Evolutionary conservation across 2,888 invertebrate genomes (phyloP).

Genomic region (Perithous albicinctus): DNA sequence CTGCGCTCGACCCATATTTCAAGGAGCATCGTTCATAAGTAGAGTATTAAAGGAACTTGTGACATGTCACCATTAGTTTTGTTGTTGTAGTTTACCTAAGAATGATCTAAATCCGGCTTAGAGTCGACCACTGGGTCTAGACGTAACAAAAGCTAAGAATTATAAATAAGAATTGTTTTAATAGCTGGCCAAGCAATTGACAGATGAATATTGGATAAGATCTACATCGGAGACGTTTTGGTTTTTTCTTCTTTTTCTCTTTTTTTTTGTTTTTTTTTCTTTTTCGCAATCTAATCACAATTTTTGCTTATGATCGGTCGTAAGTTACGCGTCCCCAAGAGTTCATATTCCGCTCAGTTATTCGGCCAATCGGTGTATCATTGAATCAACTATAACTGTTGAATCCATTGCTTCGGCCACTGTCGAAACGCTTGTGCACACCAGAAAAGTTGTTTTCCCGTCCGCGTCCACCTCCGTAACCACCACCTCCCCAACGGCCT

Average conservation of each 20-base stretch:
- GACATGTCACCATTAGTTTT: slow-evolving; percentile 51
- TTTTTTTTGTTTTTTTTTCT: slow-evolving; percentile 6
- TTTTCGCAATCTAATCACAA: slow-evolving; percentile 46
- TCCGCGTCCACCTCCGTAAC: slow-evolving; percentile 74
- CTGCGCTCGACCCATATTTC: slow-evolving; percentile 52
- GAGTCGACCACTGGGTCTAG: slow-evolving; percentile 56
- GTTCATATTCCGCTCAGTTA: slow-evolving; percentile 65
- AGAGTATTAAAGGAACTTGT: slow-evolving; percentile 38
- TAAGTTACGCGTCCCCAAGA: slow-evolving; percentile 53
- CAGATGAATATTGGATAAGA: slow-evolving; percentile 56
- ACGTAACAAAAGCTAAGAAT: slow-evolving; percentile 67
- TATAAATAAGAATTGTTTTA: slow-evolving; percentile 68
- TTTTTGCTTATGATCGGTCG: slow-evolving; percentile 31
- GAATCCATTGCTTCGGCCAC: slow-evolving; percentile 74
- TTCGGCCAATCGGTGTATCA: slow-evolving; percentile 61
- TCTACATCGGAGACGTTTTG: slow-evolving; percentile 42
- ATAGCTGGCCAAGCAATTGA: slow-evolving; percentile 62
- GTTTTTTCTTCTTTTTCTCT: slow-evolving; percentile 15
- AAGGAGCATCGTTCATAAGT: slow-evolving; percentile 41
- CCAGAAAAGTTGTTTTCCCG: slow-evolving; percentile 79
- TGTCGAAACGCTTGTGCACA: slow-evolving; percentile 79
- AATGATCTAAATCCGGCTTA: slow-evolving; percentile 65
- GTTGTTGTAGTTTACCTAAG: slow-evolving; percentile 49
- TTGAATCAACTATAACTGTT: slow-evolving; percentile 76
- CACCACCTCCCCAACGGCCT: slow-evolving; percentile 80